These are phyloP conservation scores for Sparidentex hasta DNA, from an alignment of 2,797 vertebrate species.

Conservation along the genomic window DNA sequence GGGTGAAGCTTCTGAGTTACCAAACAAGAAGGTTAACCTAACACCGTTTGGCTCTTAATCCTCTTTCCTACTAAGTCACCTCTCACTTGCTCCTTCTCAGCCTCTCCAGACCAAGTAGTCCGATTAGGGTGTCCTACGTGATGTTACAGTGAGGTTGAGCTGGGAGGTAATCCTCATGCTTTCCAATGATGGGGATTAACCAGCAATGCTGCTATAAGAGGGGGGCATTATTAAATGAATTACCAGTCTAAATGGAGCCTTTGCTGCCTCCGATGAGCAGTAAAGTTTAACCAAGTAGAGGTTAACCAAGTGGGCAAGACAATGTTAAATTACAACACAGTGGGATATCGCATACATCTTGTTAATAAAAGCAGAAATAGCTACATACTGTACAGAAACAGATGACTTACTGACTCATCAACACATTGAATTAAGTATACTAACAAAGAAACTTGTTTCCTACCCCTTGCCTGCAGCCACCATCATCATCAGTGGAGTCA, in stretches of 20 bases:
- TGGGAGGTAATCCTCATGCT: conserved; percentile 49
- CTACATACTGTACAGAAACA: no score
- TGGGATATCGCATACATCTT: no score
- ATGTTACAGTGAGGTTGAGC: conserved; percentile 37
- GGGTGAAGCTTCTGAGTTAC: conserved; percentile 35
- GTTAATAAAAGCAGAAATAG: no score
- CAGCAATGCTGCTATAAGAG: background rate
- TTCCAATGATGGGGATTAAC: conserved; percentile 36
- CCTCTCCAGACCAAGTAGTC: conserved; percentile 31
- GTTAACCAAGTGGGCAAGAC: background rate
- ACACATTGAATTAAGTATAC: no score
- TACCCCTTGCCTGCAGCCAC: background rate
- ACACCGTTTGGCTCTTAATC: conserved; percentile 50
- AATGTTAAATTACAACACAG: no score
- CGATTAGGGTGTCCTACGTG: conserved; percentile 40
- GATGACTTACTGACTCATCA: no score
- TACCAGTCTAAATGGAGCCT: conserved; percentile 4
- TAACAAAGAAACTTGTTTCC: no score
- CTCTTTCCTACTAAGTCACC: conserved; percentile 34
- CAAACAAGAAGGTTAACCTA: conserved; percentile 42
- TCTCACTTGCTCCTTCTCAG: conserved; percentile 6
- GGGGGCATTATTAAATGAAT: conserved; percentile 21
- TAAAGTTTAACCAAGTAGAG: no score
- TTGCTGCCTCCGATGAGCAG: conserved; percentile 6
- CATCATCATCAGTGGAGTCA: background rate